Evolutionary conservation across 2,113 vertebrate genomes (phyloP).

Genomic region (Helogale parvula): DNA sequence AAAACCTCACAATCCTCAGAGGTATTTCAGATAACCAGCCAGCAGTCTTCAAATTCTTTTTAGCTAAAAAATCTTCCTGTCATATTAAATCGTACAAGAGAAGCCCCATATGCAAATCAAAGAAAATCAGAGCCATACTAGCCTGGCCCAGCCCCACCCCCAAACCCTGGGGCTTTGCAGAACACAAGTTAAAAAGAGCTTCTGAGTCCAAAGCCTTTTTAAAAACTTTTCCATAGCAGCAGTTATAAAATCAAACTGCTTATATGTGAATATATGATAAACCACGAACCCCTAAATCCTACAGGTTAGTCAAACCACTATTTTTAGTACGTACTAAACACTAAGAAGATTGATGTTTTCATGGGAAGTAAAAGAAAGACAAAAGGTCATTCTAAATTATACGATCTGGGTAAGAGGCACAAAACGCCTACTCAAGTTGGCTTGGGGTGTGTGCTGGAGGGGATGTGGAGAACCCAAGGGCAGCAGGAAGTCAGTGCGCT

Average conservation of each 20-base stretch:
- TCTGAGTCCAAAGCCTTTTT: neutral
- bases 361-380: neutral
- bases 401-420: neutral
- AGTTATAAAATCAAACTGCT: neutral
- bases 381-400: neutral
- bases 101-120: neutral
- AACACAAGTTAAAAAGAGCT: slow-evolving; percentile 4
- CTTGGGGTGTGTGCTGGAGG: neutral
- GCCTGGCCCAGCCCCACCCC: no score
- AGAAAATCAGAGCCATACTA: neutral
- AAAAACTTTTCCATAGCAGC: neutral
- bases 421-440: neutral
- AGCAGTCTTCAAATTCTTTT: neutral
- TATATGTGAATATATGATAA: neutral
- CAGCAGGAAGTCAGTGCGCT: neutral
- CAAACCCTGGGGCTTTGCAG: neutral
- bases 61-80: neutral
- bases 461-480: neutral
- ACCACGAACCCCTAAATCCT: neutral
- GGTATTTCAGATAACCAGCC: neutral
- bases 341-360: neutral
- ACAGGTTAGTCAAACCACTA: neutral
- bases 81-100: neutral
- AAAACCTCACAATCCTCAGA: neutral
- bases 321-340: neutral